Evolutionary conservation across 2,888 invertebrate species (phyloP).

Genomic region (Torymus auratus): DNA sequence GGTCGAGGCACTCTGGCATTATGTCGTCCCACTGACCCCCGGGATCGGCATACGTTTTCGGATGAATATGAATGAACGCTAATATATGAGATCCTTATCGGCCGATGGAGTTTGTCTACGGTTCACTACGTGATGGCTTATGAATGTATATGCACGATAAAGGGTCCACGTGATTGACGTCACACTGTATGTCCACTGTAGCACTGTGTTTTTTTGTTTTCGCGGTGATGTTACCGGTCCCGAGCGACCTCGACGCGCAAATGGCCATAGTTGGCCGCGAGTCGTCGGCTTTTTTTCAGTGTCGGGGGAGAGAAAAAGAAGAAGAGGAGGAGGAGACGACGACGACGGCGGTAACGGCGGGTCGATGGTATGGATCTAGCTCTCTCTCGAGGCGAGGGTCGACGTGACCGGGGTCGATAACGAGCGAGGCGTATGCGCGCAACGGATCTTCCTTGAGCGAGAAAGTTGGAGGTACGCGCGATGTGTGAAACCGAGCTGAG

Average conservation of each 20-base stretch:
- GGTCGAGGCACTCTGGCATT: slow-evolving; percentile 15
- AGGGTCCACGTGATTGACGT: neutral
- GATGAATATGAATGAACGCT: too few relatives aligned
- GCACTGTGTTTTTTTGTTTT: neutral
- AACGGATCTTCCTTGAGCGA: neutral
- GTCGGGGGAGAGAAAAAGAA: neutral
- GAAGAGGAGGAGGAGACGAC: slow-evolving; percentile 15
- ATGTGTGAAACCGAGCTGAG: too few relatives aligned
- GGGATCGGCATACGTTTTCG: too few relatives aligned
- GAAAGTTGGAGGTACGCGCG: too few relatives aligned
- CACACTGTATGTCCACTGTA: neutral
- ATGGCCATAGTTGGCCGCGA: slow-evolving; percentile 44
- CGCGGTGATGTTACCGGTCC: neutral
- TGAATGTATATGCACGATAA: neutral
- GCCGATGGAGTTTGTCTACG: too few relatives aligned
- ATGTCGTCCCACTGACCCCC: slow-evolving; percentile 37
- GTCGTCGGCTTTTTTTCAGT: slow-evolving; percentile 33
- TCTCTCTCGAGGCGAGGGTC: slow-evolving; percentile 59
- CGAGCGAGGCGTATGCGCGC: slow-evolving; percentile 7
- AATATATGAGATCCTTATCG: too few relatives aligned
- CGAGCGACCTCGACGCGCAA: slow-evolving; percentile 29
- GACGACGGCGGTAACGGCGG: slow-evolving; percentile 52
- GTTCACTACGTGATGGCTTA: neutral
- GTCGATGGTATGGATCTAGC: slow-evolving; percentile 73
- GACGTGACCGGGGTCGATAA: slow-evolving; percentile 67